phyloP scores from a whole-genome alignment of 2,888 invertebrate genomes.

The Melolontha melolontha region DNA sequence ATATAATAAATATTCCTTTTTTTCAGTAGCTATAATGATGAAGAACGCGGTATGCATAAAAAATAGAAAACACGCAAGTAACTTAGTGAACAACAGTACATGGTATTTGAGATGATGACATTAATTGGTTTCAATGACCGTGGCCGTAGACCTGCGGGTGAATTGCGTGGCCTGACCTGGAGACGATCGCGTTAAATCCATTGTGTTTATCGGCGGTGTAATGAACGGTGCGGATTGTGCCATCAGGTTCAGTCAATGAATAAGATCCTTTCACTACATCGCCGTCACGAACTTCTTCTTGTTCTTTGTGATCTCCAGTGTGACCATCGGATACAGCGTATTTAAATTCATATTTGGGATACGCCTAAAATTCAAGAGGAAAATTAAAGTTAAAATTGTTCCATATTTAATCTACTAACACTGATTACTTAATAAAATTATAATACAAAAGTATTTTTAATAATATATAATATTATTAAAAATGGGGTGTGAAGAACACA shows the following conservation, averaged over 20 bases:
- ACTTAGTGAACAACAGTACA: slow-evolving; percentile 27
- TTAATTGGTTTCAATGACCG: slow-evolving; percentile 3
- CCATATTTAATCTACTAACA: too few species aligned
- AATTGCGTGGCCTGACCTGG: slow-evolving; percentile 56
- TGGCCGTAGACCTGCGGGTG: slow-evolving; percentile 51
- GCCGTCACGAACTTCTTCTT: slow-evolving; percentile 61
- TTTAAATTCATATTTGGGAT: slow-evolving; percentile 57
- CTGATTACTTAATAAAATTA: too few species aligned
- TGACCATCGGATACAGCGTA: slow-evolving; percentile 63
- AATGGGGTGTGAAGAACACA: too few species aligned
- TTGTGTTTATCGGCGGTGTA: slow-evolving; percentile 58
- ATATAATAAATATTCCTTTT: slow-evolving; percentile 33
- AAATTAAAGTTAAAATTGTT: not conserved
- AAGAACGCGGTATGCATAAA: not conserved
- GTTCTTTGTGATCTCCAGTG: slow-evolving; percentile 61
- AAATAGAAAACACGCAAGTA: slow-evolving; percentile 34
- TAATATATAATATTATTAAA: too few species aligned
- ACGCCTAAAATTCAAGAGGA: slow-evolving; percentile 25
- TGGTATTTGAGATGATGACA: slow-evolving; percentile 12
- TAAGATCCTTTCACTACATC: slow-evolving; percentile 61
- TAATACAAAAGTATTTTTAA: too few species aligned
- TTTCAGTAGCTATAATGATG: slow-evolving; percentile 9
- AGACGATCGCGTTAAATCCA: slow-evolving; percentile 60
- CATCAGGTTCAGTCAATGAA: slow-evolving; percentile 62
- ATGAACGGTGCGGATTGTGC: slow-evolving; percentile 60